Evolutionary conservation across 1,140 invertebrate genomes (phyloP), one percentile per base, ranked within the genome.

Genomic region (Lordiphosa mommai): DNA sequence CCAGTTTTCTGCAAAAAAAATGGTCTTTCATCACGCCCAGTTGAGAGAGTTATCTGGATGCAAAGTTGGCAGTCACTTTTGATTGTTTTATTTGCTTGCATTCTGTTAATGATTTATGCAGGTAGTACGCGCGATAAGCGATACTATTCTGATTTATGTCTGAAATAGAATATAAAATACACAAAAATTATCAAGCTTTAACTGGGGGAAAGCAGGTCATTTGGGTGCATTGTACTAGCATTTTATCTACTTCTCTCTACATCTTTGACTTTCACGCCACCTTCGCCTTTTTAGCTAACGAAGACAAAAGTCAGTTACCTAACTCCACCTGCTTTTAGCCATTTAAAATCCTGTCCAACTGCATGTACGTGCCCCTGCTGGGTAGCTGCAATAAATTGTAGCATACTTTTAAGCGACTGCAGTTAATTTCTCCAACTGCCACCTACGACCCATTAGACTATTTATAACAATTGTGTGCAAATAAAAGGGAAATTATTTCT

Each of bases 331-430:
- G 20, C 38, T 61, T 53, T 47, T 23, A 48, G 27, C 34, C 60
- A 63, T 57, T 49, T 23, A 50, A 34, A 61, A 48, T 53, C 50
- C 44, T 48, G 50, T 61, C 20, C 58, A 27, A 23, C 17, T 13
- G 37, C 29, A 9, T 23, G 57, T 72, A 70, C 71, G 71, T 74
- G 64, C 72, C 41, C 33, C 59, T 51, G 71, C 32, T 67, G 20
- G 20, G 27, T 33, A 49, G 65, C 32, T 69, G 71, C 60, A 69
- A 69, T 74, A 69, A 69, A 74, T 74, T 70, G 71, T 55, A 60
- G 71, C 71, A 69, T 71, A 73, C 63, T 69, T 74, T 43, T 30
- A 6, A 43, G 53, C 53, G 59, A 53, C 34, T 53, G 46, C 59
- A 68, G 64, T 73, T 74, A 59, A 68, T 74, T 73, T 69, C 43